Percentiles rank a stretch among this genome's conserved stretches.
Conservation (phyloP, 2,797 vertebrate species). For the Eurystomus glaucurus region DNA sequence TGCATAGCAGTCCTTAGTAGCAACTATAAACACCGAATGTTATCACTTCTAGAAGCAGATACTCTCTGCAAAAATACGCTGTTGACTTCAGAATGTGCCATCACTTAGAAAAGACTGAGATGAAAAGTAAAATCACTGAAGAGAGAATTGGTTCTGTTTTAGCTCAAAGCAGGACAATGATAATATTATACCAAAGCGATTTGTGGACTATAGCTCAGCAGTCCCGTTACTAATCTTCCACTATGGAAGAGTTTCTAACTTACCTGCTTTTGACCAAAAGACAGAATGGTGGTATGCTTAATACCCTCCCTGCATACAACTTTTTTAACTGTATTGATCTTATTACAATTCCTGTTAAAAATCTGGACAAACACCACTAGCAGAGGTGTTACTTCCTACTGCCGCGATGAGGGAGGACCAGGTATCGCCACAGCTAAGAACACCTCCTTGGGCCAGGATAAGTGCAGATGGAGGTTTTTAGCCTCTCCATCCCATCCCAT, state of each 20-base stretch:
- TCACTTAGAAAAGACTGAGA: background rate
- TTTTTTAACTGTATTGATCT: background rate
- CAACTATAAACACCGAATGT: background rate
- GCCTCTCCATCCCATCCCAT: background rate
- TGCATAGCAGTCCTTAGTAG: background rate
- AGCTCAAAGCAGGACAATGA: background rate
- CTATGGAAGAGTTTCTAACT: background rate
- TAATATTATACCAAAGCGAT: background rate
- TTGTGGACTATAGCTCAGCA: background rate
- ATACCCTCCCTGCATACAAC: background rate
- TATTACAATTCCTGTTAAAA: background rate
- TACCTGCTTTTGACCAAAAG: background rate
- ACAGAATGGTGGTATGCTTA: background rate
- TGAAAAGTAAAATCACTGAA: background rate
- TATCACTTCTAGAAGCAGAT: background rate
- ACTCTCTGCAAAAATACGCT: too few species aligned
- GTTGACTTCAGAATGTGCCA: too few species aligned
- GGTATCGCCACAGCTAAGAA: background rate
- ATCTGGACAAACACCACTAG: background rate
- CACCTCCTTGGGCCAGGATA: rapidly evolving
- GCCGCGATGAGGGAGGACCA: background rate
- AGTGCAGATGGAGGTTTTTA: background rate
- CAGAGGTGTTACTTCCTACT: background rate
- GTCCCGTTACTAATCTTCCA: background rate
- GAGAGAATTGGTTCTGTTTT: background rate